Evolutionary conservation across 2,888 invertebrate species (phyloP), one percentile per base, ranked within the genome.

Genomic region (Hyalella azteca): DNA sequence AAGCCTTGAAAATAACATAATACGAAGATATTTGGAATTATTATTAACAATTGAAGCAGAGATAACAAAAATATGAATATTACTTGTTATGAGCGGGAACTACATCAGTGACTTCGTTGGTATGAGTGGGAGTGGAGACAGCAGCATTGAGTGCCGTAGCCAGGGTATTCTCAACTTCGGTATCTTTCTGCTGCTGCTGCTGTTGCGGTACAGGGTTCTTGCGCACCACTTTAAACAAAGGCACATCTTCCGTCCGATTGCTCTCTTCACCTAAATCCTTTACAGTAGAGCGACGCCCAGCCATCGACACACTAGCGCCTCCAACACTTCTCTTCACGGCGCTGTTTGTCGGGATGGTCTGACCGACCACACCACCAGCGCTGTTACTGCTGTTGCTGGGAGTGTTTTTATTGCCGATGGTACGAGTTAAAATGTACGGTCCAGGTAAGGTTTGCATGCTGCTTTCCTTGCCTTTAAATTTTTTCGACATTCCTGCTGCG

Each of bases 61-160:
- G n/a, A n/a, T n/a, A n/a, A n/a, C n/a, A n/a, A n/a, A n/a, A n/a
- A n/a, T n/a, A n/a, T n/a, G n/a, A n/a, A 54, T 26, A 29, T 54
- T 54, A 54, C 54, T 29, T 54, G 22, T 11, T 11, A 54, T 26
- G 26, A 9, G 54, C 54, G 2, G 54, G 54, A 22, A 54, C 54
- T 22, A 54, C 54, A 54, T 54, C 54, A 19, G 54, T 54, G 26
- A 54, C 54, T 54, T 54, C 54, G 7, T 54, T 54, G 54, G 54
- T 3, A 22, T 22, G 54, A 26, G 26, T 3, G 0, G 54, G 1
- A 26, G 26, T 0, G 0, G 54, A 2, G 11, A 54, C 2, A 5
- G 7, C 49, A 1, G 49, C 19, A 19, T 49, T 22, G n/a, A 49
- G 13, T 13, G 15, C 49, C 49, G 19, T 19, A 19, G 49, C 49